phyloP scores from a whole-genome alignment of 2,888 invertebrate species.

The Callyntrura guangdongensis region DNA sequence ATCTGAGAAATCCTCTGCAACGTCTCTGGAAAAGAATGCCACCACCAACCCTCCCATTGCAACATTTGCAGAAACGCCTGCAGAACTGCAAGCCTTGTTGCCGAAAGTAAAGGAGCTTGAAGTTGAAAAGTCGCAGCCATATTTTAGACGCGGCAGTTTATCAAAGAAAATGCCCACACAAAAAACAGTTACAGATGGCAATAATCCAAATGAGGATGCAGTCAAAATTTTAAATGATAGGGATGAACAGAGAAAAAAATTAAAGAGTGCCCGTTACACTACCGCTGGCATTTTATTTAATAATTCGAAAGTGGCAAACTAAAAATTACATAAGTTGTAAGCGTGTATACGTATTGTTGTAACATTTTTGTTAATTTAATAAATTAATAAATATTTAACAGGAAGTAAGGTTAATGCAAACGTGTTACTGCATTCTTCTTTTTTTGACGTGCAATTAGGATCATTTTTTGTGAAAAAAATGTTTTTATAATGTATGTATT shows the following conservation, averaged over 20 bases:
- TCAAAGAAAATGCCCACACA: slow-evolving; percentile 8
- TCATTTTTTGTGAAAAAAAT: background rate
- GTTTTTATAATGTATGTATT: background rate
- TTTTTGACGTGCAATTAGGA: background rate
- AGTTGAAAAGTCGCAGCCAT: background rate
- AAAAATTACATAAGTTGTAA: background rate
- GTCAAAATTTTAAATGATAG: background rate
- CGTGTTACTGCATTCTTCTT: too few species aligned
- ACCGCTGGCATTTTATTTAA: slow-evolving; percentile 51
- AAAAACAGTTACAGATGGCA: background rate
- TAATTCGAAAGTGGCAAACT: slow-evolving; percentile 30
- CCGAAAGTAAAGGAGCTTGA: background rate
- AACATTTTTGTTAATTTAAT: too few species aligned
- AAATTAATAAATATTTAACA: too few species aligned
- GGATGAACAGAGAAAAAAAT: background rate
- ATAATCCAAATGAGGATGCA: background rate
- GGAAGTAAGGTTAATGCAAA: too few species aligned
- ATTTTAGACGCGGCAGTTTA: background rate
- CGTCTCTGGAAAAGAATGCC: background rate
- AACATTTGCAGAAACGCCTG: too few species aligned
- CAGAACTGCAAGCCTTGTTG: background rate
- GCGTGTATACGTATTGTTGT: too few species aligned
- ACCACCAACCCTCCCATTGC: background rate
- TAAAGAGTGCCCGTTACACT: slow-evolving; percentile 12
- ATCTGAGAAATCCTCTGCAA: background rate